These are phyloP conservation scores for Diogma glabrata DNA, from an alignment of 2,888 invertebrate genomes.

Conservation along the genomic window DNA sequence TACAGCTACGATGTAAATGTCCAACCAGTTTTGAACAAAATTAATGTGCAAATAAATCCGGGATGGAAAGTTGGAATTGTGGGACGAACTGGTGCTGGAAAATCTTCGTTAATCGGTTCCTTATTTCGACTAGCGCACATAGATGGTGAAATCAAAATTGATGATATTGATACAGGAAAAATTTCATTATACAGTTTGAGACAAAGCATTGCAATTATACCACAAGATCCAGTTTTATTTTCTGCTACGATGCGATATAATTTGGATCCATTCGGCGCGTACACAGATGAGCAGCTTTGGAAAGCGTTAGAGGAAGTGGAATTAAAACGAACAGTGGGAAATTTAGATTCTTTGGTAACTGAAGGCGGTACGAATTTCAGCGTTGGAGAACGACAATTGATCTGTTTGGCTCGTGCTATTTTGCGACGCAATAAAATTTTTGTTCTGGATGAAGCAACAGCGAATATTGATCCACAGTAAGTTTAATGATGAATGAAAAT, in stretches of 20 bases:
- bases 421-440: slow-evolving; percentile 48
- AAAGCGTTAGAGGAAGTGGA: slow-evolving; percentile 39
- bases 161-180: slow-evolving; percentile 45
- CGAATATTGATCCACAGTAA: slow-evolving; percentile 53
- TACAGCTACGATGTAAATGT: slow-evolving; percentile 47
- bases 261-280: slow-evolving; percentile 27
- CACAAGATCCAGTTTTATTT: slow-evolving; percentile 41
- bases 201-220: slow-evolving; percentile 44
- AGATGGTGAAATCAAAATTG: slow-evolving; percentile 59
- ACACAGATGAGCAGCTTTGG: slow-evolving; percentile 33
- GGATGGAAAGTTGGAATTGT: slow-evolving; percentile 65
- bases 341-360: slow-evolving; percentile 42
- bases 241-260: slow-evolving; percentile 4
- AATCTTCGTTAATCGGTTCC: slow-evolving; percentile 65
- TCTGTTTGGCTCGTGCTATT: slow-evolving; percentile 55
- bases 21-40: slow-evolving; percentile 57
- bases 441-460: slow-evolving; percentile 60
- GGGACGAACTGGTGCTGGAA: slow-evolving; percentile 76
- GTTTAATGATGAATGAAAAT: slow-evolving; percentile 47
- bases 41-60: slow-evolving; percentile 54
- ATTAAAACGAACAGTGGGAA: slow-evolving; percentile 37
- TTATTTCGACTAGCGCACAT: slow-evolving; percentile 64
- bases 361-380: slow-evolving; percentile 50
- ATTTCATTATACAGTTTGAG: slow-evolving; percentile 41
- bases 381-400: slow-evolving; percentile 27